Conservation (phyloP, 2,888 invertebrate genomes). For the Hartigia nigra region DNA sequence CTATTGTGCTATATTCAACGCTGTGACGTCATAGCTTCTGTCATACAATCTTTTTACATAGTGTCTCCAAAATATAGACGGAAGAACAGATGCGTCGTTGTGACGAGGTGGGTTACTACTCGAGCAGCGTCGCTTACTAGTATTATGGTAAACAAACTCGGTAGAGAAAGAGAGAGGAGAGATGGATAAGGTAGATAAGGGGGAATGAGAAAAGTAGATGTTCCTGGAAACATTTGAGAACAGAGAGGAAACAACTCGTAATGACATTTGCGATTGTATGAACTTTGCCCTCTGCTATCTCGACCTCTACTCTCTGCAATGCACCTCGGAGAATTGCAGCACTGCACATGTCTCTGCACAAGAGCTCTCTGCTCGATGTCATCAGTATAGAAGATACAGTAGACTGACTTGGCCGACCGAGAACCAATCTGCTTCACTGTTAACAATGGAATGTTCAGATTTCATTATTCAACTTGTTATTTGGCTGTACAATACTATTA, state of each 20-base stretch:
- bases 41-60: neutral
- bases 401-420: neutral
- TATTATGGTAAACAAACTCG: neutral
- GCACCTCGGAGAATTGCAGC: slow-evolving; percentile 26
- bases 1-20: neutral
- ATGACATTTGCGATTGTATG: neutral
- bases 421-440: neutral
- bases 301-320: neutral
- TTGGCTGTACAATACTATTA: neutral
- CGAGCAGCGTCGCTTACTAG: neutral
- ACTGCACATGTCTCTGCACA: slow-evolving; percentile 26
- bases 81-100: neutral
- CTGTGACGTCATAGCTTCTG: neutral
- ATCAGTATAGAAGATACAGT: neutral
- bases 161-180: neutral
- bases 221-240: neutral
- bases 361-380: slow-evolving; percentile 35
- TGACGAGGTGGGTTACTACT: neutral
- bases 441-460: neutral
- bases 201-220: neutral
- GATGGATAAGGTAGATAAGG: neutral
- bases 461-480: neutral
- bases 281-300: neutral
- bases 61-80: neutral
- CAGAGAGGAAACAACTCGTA: neutral